Base-by-base conservation (phyloP, 2,113 vertebrate species). In the Alethe diademata region DNA sequence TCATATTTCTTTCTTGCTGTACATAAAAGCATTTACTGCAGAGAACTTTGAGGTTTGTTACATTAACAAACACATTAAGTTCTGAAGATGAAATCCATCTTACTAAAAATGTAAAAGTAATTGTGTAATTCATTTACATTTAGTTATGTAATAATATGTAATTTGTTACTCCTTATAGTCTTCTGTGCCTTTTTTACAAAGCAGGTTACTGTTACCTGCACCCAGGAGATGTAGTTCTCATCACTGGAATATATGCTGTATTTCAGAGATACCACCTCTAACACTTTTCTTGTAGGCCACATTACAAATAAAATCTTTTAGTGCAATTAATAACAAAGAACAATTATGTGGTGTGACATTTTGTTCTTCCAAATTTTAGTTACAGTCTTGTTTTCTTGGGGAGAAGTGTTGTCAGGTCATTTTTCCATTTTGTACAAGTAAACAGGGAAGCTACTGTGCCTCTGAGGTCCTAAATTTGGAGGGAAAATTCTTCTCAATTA, bases 91-190 rank as follows among this genome's bases (percentile, higher is more conserved):
- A 83, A 90, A 70, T 90, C 70, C n/a, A 53, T 94, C 85, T 83
- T 84, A 58, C 29, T 90, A 58, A 95, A 93, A 85, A 58, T 1
- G 14, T 83, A 78, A 45, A 88, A 58, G 48, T 87, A 91, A 95
- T 95, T 92, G 73, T 87, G 53, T 70, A 71, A 91, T 90, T 92
- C 4, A 92, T 95, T 96, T 94, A 70, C 88, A 94, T 95, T 96
- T 94, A 78, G 50, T 73, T 91, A 62, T 58, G 57, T 61, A 84
- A 91, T 93, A 47, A 58, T 54, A 47, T 60, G 54, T 92, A 66
- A 93, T 96, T 94, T 96, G 54, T 88, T 84, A 65, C 61, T 89
- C 78, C 48, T 91, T 76, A 67, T 14, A 35, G 45, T 22, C 48
- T 78, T 73, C 64, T 54, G 20, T 92, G 40, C n/a, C 28, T 9